Conservation (phyloP, 2,888 invertebrate genomes). For the Leptothorax acervorum region DNA sequence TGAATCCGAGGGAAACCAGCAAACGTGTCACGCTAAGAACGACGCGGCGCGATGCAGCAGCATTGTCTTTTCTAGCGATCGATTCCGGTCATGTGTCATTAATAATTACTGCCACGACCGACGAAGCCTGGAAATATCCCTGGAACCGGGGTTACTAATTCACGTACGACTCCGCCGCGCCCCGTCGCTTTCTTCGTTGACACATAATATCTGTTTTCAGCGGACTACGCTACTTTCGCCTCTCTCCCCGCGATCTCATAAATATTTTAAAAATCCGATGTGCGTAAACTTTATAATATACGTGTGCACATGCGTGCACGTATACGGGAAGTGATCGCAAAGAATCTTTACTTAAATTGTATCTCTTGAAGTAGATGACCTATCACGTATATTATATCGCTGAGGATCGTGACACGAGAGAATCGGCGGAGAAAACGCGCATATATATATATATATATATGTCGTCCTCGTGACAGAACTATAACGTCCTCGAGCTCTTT, state of each 20-base stretch:
- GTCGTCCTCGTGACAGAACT: constrained; percentile 1
- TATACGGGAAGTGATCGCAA: background rate
- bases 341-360: background rate
- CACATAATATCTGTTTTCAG: constrained; percentile 16
- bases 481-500: constrained; percentile 26
- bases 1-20: constrained; percentile 47
- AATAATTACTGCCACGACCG: constrained; percentile 63
- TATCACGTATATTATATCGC: background rate
- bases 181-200: constrained; percentile 50
- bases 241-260: background rate
- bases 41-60: constrained; percentile 41
- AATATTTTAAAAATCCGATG: background rate
- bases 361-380: background rate
- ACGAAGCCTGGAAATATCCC: constrained; percentile 39
- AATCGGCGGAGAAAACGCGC: background rate
- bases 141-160: constrained; percentile 66
- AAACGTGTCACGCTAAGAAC: constrained; percentile 58
- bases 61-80: constrained; percentile 57
- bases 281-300: background rate
- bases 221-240: background rate
- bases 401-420: constrained; percentile 15
- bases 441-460: background rate
- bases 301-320: background rate
- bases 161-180: constrained; percentile 61
- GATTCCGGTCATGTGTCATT: constrained; percentile 58